phyloP scores from a whole-genome alignment of 2,797 vertebrate genomes.

The Sphaeramia orbicularis region DNA sequence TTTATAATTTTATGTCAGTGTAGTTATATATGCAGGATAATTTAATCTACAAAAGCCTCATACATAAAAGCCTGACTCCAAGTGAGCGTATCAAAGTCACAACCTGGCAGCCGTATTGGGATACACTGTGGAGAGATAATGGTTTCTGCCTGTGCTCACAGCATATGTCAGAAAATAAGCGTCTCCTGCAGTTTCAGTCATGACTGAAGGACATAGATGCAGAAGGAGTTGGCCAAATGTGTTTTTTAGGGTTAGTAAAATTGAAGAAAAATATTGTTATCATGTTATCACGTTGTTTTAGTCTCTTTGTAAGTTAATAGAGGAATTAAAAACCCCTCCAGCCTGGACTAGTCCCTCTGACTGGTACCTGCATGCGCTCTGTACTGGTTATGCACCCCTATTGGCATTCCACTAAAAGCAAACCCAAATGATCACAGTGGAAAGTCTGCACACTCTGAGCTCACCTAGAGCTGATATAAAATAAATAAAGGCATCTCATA shows the following conservation, averaged over 20 bases:
- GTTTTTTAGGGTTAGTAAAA: not conserved
- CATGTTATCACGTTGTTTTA: slow-evolving; percentile 1
- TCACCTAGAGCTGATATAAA: slow-evolving; percentile 66
- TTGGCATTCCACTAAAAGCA: slow-evolving; percentile 32
- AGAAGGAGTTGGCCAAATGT: slow-evolving; percentile 16
- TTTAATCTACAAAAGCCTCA: too few species aligned
- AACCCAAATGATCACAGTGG: slow-evolving; percentile 62
- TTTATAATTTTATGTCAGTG: too few species aligned
- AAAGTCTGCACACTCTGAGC: slow-evolving; percentile 55
- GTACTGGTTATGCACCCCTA: slow-evolving; percentile 38
- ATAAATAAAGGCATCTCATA: slow-evolving; percentile 67
- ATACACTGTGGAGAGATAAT: slow-evolving; percentile 54
- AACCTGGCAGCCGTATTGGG: slow-evolving; percentile 42
- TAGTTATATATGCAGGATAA: too few species aligned
- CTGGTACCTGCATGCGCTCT: slow-evolving; percentile 41
- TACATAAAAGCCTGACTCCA: too few species aligned
- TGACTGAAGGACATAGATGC: slow-evolving; percentile 36
- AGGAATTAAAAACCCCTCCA: slow-evolving; percentile 23
- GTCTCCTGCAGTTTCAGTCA: slow-evolving; percentile 30
- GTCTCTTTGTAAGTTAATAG: not conserved
- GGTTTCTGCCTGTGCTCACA: slow-evolving; percentile 38
- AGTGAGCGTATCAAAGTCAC: slow-evolving; percentile 40
- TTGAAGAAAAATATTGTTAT: slow-evolving; percentile 13
- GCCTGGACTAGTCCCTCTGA: slow-evolving; percentile 10
- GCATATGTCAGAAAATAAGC: slow-evolving; percentile 49